These are phyloP conservation scores for Labeo catla DNA, from an alignment of 2,113 vertebrate species.

Conservation along the genomic window DNA sequence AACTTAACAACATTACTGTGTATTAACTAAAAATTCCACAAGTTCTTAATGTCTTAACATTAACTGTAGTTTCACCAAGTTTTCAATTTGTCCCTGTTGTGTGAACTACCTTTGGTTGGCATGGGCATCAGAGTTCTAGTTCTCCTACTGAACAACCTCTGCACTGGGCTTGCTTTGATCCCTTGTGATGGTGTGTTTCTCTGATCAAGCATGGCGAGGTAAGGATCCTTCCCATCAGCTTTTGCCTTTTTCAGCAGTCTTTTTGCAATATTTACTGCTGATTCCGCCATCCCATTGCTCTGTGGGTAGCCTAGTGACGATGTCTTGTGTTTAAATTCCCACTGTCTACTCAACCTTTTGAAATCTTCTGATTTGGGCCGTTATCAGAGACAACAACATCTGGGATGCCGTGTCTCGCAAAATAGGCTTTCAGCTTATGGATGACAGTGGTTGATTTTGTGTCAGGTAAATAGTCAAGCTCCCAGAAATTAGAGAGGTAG, in stretches of 20 bases:
- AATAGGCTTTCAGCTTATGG: slow-evolving; percentile 31
- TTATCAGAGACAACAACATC: background rate
- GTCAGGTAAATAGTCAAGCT: slow-evolving; percentile 40
- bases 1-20: no score
- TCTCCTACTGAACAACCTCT: background rate
- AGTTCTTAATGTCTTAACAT: no score
- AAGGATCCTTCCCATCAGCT: background rate
- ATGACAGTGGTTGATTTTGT: slow-evolving; percentile 47
- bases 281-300: slow-evolving; percentile 8
- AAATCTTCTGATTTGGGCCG: slow-evolving; percentile 20
- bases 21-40: no score
- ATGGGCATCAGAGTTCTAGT: slow-evolving; percentile 16
- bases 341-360: background rate
- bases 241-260: background rate
- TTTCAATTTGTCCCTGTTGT: background rate
- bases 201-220: slow-evolving; percentile 5
- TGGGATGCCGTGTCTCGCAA: slow-evolving; percentile 39
- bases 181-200: slow-evolving; percentile 19
- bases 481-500: slow-evolving; percentile 49
- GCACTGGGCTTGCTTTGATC: slow-evolving; percentile 15
- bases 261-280: slow-evolving; percentile 20
- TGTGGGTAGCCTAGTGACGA: background rate
- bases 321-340: slow-evolving; percentile 31
- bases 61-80: no score
- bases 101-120: background rate